These are phyloP conservation scores for western clawed frog (Xenopus tropicalis) DNA, from an alignment of 2,113 vertebrate genomes.

Conservation along the genomic window DNA sequence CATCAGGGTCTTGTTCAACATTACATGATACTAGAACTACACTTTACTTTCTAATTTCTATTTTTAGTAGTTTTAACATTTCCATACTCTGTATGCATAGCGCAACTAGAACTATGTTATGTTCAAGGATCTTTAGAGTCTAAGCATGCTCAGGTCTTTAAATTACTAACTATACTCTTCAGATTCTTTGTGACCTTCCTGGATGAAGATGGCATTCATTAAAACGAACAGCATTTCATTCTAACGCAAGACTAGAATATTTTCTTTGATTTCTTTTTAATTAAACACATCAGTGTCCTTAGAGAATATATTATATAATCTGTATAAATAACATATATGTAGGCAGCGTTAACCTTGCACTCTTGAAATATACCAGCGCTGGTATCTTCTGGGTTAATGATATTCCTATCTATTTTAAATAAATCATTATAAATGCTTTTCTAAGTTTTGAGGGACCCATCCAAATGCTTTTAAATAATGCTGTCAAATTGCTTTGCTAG, in stretches of 20 bases:
- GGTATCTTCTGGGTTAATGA: conserved; percentile 21
- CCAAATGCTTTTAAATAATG: neutral
- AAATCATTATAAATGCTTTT: neutral
- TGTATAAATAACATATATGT: conserved; percentile 33
- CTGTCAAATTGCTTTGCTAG: conserved; percentile 2
- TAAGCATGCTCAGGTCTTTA: no score
- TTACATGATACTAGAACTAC: no score
- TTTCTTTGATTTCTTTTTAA: conserved; percentile 4
- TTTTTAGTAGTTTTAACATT: no score
- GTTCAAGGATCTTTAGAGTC: no score
- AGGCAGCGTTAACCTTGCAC: conserved; percentile 6
- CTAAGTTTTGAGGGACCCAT: neutral
- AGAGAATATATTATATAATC: conserved; percentile 30
- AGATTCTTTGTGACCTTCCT: no score
- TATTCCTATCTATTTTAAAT: neutral
- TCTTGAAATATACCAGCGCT: neutral
- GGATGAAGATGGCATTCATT: neutral
- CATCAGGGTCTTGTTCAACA: no score
- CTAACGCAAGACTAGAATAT: neutral
- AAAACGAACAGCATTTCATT: neutral
- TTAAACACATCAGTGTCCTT: conserved; percentile 15
- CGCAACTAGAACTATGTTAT: no score
- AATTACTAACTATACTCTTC: no score
- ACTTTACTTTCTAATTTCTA: no score
- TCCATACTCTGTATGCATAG: no score